Conservation (phyloP, 2,888 invertebrate genomes). For the Xanthia togata region DNA sequence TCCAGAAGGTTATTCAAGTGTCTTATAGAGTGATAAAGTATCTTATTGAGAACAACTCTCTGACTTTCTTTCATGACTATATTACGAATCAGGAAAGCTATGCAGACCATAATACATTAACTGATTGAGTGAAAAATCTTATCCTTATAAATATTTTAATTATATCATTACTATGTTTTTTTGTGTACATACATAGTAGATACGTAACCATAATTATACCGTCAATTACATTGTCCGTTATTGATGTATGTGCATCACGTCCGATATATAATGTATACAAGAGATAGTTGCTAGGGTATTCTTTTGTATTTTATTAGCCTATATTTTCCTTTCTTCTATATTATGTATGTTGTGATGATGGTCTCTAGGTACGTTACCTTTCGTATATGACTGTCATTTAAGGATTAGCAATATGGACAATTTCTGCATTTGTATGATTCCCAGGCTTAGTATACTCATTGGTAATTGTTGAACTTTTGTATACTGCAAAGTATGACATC, state of each 20-base stretch:
- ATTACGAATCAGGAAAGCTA: neutral
- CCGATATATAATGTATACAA: neutral
- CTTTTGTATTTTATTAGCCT: neutral
- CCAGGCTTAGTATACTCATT: neutral
- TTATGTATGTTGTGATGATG: neutral
- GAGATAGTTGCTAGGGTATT: slow-evolving; percentile 8
- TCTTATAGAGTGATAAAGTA: neutral
- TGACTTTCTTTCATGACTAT: slow-evolving; percentile 1
- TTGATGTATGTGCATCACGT: slow-evolving; percentile 21
- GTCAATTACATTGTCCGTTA: slow-evolving; percentile 9
- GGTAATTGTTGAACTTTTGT: neutral
- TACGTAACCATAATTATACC: slow-evolving; percentile 4
- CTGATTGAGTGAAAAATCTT: neutral
- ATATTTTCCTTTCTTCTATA: neutral
- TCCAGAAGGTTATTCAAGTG: neutral
- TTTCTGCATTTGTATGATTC: neutral
- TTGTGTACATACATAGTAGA: neutral
- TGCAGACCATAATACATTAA: neutral
- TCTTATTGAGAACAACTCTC: neutral
- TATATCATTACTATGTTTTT: slow-evolving; percentile 24
- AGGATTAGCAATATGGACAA: neutral
- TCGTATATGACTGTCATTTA: neutral
- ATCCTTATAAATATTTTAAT: slow-evolving; percentile 37
- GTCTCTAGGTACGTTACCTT: neutral
- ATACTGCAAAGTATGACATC: neutral